Evolutionary conservation across 2,797 vertebrate genomes (phyloP).

Genomic region (Ptychobarbus kaznakovi): DNA sequence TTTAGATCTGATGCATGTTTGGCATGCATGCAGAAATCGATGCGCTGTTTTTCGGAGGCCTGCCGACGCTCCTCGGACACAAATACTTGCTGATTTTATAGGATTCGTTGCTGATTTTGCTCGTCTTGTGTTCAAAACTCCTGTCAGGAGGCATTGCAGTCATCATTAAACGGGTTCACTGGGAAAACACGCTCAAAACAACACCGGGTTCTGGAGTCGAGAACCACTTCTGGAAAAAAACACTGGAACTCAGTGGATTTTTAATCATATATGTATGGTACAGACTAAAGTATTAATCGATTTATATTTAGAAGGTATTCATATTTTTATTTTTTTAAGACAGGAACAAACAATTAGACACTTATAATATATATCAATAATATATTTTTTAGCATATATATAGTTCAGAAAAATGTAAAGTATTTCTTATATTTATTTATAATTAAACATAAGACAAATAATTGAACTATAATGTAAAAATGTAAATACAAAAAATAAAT

Average conservation of each 20-base stretch:
- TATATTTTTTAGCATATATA: too few species aligned
- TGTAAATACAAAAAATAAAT: too few species aligned
- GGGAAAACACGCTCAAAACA: neutral
- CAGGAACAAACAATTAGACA: neutral
- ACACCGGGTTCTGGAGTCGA: neutral
- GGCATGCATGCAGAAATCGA: slow-evolving; percentile 60
- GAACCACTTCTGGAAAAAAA: neutral
- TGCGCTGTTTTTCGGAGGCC: slow-evolving; percentile 65
- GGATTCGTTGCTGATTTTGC: slow-evolving; percentile 58
- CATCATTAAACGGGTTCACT: slow-evolving; percentile 32
- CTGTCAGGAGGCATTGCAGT: slow-evolving; percentile 49
- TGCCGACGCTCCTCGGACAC: slow-evolving; percentile 61
- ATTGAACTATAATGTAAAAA: too few species aligned
- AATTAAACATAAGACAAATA: too few species aligned
- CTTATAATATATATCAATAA: neutral
- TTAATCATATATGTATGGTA: neutral
- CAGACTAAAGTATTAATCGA: neutral
- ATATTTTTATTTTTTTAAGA: neutral
- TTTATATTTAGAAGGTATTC: neutral
- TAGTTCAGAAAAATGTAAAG: too few species aligned
- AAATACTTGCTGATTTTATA: slow-evolving; percentile 63
- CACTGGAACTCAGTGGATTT: neutral
- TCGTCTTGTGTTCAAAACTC: slow-evolving; percentile 62
- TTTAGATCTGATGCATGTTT: slow-evolving; percentile 43
- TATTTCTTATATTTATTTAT: too few species aligned